Base-by-base conservation (phyloP, 2,113 vertebrate species). In the Numenius arquata region DNA sequence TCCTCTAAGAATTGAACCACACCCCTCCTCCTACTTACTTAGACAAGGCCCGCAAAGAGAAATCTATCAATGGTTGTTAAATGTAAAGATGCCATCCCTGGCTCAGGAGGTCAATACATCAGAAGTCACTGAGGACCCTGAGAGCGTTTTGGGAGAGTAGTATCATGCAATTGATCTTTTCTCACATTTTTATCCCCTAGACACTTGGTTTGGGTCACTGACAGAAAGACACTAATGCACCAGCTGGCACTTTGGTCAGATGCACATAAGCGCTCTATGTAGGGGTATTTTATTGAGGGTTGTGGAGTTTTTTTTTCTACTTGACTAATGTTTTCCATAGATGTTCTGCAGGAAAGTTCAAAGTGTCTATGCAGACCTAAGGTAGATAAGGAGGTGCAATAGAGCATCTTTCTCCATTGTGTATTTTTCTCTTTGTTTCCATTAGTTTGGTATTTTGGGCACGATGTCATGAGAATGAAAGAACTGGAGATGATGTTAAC, bases 191-290 rank as follows among this genome's bases (percentile, higher is more conserved):
- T 43, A 40, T 36, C 8, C 41, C 43, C 18, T 5, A 4, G 56
- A 15, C 2, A 2, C n/a, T 45, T 26, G 32, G 19, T 67, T 41
- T 50, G 8, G 25, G 16, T 74, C 32, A 18, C 29, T 38, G 50
- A 26, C 38, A 81, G 84, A 23, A 72, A 27, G 10, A 63, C 25
- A 8, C 4, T 26, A 48, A 40, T 8, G 18, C 48, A 13, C 18
- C 41, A 29, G 15, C 32, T 32, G 38, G 73, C 16, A 15, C 50
- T 48, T 73, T 22, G 6, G 86, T 50, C 50, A 53, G 21, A 50
- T n/a, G 6, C 9, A 29, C 5, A 7, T 3, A 41, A 41, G 6
- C 9, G 2, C 4, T 53, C 40, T 38, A 1, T 34, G 9, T 36
- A 30, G 11, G 4, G 14, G 36, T 62, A 23, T 38, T 81, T 40